Base-by-base conservation (phyloP, 2,888 invertebrate genomes). In the Agrotis ipsilon region DNA sequence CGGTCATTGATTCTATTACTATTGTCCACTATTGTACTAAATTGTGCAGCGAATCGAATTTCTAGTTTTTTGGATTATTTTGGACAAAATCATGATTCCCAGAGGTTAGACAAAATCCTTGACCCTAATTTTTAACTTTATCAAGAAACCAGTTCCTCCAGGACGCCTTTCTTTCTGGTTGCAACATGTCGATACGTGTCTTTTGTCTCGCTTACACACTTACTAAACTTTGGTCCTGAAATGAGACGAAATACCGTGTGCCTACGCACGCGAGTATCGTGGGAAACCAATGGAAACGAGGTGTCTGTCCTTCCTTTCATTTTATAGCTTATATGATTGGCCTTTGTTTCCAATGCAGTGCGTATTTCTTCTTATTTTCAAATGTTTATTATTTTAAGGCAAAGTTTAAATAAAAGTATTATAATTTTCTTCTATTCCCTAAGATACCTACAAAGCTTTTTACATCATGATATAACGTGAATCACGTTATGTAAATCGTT, bases 251-350 rank as follows among this genome's bases (percentile, higher is more conserved):
- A 75, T 80, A 72, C 87, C 81, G 81, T 87, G 88, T 73, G 86
- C 84, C 82, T 84, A 82, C 86, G 86, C 90, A 86, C 82, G 86
- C 78, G 51, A 74, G 84, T 86, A 87, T 90, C 94, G 94, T 95
- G 95, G 91, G 94, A 95, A 94, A 91, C 90, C 85, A 87, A 89
- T 88, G 89, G 82, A 89, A 93, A 90, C 91, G 91, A 91, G 90
- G 88, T 91, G 90, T 92, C 87, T 92, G 92, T 92, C 91, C 91
- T 93, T 90, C 92, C 92, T 93, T 93, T 94, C 92, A 91, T 90
- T 92, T 92, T 86, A 85, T 78, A 83, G 84, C 82, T 81, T 86
- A 84, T 85, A 86, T 88, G 88, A 92, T 91, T 91, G 91, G 89
- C 87, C 87, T 92, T 94, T 93, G 91, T 92, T 92, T 87, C 81